A percentile compares a stretch with the other conserved stretches of the same genome.
These are phyloP conservation scores for Pyralis farinalis DNA, from an alignment of 2,888 invertebrate genomes.

Conservation along the genomic window DNA sequence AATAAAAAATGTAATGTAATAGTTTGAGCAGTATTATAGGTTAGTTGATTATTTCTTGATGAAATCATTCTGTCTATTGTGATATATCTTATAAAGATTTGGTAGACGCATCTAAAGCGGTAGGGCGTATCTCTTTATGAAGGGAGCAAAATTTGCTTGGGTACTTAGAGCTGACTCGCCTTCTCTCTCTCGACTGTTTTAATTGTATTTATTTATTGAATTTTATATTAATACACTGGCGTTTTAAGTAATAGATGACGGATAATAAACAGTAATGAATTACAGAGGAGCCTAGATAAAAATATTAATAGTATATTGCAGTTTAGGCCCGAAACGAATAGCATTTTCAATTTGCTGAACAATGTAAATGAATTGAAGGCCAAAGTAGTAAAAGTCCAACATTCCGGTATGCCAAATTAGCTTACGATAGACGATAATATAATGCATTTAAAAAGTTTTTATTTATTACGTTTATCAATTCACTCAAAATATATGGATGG, in stretches of 20 bases:
- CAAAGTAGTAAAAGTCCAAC: slow-evolving; percentile 59
- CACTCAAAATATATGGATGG: slow-evolving; percentile 12
- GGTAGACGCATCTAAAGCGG: slow-evolving; percentile 37
- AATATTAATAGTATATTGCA: slow-evolving; percentile 21
- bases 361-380: slow-evolving; percentile 28
- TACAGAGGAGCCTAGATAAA: slow-evolving; percentile 1
- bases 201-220: neutral
- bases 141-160: slow-evolving; percentile 19
- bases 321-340: slow-evolving; percentile 23
- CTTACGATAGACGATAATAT: slow-evolving; percentile 39
- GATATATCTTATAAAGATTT: slow-evolving; percentile 54
- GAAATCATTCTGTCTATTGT: slow-evolving; percentile 59
- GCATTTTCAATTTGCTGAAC: slow-evolving; percentile 26
- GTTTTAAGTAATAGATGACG: neutral
- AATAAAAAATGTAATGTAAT: slow-evolving; percentile 53
- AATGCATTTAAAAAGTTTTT: slow-evolving; percentile 49
- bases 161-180: slow-evolving; percentile 19
- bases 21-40: slow-evolving; percentile 77
- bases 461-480: slow-evolving; percentile 21
- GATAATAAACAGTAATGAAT: neutral
- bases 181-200: neutral
- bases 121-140: slow-evolving; percentile 22
- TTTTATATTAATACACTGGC: neutral
- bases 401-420: slow-evolving; percentile 75
- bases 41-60: slow-evolving; percentile 64